A percentile compares a stretch with the other conserved stretches of the same genome.
Evolutionary conservation across 2,888 invertebrate species (phyloP).

Genomic region (Tiliacea citrago): DNA sequence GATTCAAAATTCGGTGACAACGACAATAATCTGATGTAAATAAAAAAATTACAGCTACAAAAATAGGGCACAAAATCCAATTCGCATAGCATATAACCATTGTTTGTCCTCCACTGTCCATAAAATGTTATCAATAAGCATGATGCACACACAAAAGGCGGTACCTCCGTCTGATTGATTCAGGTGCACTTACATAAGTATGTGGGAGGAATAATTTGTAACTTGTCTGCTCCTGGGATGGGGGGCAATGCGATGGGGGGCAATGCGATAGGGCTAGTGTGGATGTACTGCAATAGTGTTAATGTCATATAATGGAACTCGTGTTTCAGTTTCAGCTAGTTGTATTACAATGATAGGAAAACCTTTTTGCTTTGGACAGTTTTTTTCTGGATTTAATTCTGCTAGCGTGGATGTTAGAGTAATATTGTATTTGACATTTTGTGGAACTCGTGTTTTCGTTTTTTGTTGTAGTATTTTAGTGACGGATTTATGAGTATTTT

Average conservation of each 20-base stretch:
- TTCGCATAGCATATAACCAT: slow-evolving; percentile 64
- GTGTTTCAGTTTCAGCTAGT: background rate
- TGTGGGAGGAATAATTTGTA: slow-evolving; percentile 90
- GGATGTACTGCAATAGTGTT: slow-evolving; percentile 64
- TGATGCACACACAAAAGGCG: slow-evolving; percentile 84
- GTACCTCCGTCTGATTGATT: slow-evolving; percentile 88
- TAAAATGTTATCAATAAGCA: slow-evolving; percentile 82
- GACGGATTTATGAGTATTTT: background rate
- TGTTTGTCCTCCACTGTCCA: slow-evolving; percentile 76
- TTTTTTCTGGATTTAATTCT: background rate
- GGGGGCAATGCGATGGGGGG: slow-evolving; percentile 59
- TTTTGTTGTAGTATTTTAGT: background rate
- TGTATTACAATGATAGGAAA: too few species aligned
- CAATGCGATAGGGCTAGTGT: slow-evolving; percentile 66
- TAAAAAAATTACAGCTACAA: background rate
- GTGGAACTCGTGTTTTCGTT: background rate
- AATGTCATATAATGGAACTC: background rate
- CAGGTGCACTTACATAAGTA: slow-evolving; percentile 88
- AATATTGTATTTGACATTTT: background rate
- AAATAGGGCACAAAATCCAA: slow-evolving; percentile 42
- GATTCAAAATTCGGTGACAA: background rate
- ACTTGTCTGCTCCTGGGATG: slow-evolving; percentile 81
- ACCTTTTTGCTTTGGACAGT: too few species aligned
- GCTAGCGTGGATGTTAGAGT: background rate
- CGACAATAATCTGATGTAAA: background rate